Evolutionary conservation across 2,113 vertebrate species (phyloP).

Genomic region (Crotalus helleri): DNA sequence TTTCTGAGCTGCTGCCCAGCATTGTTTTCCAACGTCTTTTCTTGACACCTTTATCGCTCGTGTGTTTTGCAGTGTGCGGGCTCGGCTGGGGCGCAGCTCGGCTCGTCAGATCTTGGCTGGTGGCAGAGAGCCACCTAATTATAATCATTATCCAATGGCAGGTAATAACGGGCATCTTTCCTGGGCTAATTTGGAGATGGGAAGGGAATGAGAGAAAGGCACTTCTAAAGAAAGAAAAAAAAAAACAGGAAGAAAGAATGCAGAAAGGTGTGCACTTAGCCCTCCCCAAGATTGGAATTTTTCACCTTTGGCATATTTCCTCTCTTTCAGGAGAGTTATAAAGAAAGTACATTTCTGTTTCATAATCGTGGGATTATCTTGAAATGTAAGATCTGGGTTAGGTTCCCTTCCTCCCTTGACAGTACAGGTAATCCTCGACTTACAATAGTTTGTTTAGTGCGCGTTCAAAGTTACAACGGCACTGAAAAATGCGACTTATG

Average conservation of each 20-base stretch:
- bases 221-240: neutral
- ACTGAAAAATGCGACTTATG: neutral
- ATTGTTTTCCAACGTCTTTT: slow-evolving; percentile 57
- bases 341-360: neutral
- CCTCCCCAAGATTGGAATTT: neutral
- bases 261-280: neutral
- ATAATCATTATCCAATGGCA: slow-evolving; percentile 69
- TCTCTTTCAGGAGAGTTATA: neutral
- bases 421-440: neutral
- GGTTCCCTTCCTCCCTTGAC: neutral
- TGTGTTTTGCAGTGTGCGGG: slow-evolving; percentile 61
- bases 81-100: slow-evolving; percentile 63
- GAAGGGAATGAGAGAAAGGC: slow-evolving; percentile 49
- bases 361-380: neutral
- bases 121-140: slow-evolving; percentile 67
- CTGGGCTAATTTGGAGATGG: slow-evolving; percentile 67
- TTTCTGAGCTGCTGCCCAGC: slow-evolving; percentile 12
- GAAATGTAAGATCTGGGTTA: neutral
- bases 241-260: neutral
- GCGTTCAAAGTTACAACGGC: neutral
- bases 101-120: slow-evolving; percentile 68
- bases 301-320: neutral
- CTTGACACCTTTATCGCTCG: slow-evolving; percentile 65
- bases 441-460: neutral
- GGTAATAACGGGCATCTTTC: slow-evolving; percentile 69